Evolutionary conservation across 2,113 vertebrate species (phyloP), one percentile per base, ranked within the genome.

Genomic region (Gracilinanus agilis): DNA sequence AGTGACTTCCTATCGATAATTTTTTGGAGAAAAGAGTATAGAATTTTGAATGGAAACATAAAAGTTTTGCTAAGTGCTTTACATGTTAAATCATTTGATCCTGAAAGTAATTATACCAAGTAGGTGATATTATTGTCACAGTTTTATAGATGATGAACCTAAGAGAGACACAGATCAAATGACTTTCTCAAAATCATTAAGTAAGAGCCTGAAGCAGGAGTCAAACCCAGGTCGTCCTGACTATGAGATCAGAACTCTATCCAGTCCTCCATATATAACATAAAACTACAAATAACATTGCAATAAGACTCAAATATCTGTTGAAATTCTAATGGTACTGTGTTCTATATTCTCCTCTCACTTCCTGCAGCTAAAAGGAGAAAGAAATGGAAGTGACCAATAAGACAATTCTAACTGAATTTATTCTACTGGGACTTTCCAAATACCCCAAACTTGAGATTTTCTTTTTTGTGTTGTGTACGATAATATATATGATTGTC

Each of bases 371-470:
- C n/a, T 89, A 83, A 88, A 21, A 23, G 53, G 54, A 67, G 92
- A 11, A 23, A 83, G 6, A 94, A 91, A 93, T 95, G 93, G 93
- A 95, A 95, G 91, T 12, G 34, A 95, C 24, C 25, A 97, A 94
- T 0, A 94, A 53, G 92, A 95, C 95, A 92, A 90, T 96, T n/a
- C 1, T 83, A 83, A 93, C 91, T 67, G 95, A 97, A 61, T 96
- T 96, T 54, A 97, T 97, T 96, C 90, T 97, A 53, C 91, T 61
- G 34, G 94, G 95, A 61, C 89, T 97, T 92, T 94, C 94, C 90
- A 93, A 95, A 29, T 95, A 95, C 49, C 94, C 95, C n/a, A 88
- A 58, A 89, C 58, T 90, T 61, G 90, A 92, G 93, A 96, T 95
- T 54, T 2, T 93, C 3, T 90, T 96, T 91, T 96, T 95, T 23